Evolutionary conservation across 2,797 vertebrate species (phyloP).

Genomic region (Galagoides demidoff): DNA sequence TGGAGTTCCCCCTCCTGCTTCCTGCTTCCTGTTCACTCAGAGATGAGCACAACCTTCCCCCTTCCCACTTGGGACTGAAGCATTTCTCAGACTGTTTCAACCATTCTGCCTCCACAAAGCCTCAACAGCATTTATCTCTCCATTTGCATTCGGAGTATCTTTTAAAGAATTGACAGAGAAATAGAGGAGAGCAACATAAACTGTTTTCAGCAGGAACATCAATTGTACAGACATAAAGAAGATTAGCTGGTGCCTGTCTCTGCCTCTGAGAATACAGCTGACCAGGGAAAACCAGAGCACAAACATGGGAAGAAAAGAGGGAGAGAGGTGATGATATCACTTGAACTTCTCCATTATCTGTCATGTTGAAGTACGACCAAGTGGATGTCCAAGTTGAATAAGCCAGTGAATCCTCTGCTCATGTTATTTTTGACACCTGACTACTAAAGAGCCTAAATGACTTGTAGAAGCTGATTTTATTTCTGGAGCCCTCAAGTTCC

Average conservation of each 20-base stretch:
- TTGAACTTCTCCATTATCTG: neutral
- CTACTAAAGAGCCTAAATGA: neutral
- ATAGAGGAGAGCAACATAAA: neutral
- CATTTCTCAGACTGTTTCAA: neutral
- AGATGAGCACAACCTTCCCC: neutral
- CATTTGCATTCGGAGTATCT: neutral
- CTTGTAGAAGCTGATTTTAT: neutral
- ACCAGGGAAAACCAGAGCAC: neutral
- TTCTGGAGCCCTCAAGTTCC: neutral
- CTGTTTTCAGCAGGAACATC: conserved; percentile 12
- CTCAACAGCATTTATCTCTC: neutral
- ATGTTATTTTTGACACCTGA: neutral
- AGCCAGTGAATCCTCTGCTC: neutral
- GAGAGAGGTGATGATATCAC: neutral
- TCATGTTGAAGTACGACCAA: neutral
- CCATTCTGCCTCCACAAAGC: neutral
- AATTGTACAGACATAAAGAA: neutral
- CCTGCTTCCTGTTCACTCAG: neutral
- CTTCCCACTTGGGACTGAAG: neutral
- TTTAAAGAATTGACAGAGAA: neutral
- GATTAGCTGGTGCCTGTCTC: neutral
- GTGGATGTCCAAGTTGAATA: neutral
- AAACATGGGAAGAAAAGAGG: neutral
- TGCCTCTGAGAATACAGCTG: neutral
- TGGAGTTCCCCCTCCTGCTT: neutral